Evolutionary conservation across 2,113 vertebrate genomes (phyloP).

Genomic region (Phoenicopterus ruber): DNA sequence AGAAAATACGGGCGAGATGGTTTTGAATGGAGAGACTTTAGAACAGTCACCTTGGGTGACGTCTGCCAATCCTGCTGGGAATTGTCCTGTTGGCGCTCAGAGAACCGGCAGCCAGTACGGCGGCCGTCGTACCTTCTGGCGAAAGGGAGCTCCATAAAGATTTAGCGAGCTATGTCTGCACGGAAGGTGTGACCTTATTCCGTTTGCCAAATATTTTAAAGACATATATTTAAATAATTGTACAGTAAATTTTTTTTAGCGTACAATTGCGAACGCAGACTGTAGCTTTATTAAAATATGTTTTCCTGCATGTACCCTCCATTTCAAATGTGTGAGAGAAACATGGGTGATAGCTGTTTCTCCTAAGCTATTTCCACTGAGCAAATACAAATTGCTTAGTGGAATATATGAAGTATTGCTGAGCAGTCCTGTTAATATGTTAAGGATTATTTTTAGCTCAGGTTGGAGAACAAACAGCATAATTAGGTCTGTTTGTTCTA

Average conservation of each 20-base stretch:
- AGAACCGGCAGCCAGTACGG: background rate
- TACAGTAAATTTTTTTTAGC: background rate
- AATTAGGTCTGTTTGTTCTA: constrained; percentile 20
- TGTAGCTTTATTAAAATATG: background rate
- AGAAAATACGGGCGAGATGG: background rate
- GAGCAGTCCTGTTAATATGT: background rate
- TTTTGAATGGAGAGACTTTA: background rate
- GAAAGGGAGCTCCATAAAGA: background rate
- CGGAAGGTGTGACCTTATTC: background rate
- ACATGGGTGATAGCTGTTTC: background rate
- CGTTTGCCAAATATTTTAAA: background rate
- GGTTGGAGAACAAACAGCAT: background rate
- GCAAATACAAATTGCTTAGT: background rate
- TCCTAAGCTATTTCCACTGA: background rate
- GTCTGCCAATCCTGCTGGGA: background rate
- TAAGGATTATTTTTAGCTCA: constrained; percentile 22
- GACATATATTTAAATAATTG: background rate
- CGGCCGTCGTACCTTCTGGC: background rate
- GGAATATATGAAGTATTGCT: background rate
- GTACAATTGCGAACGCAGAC: background rate
- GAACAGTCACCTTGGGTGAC: background rate
- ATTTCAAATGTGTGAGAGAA: background rate
- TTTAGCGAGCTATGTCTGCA: background rate
- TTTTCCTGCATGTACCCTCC: background rate
- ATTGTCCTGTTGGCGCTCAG: background rate